These are phyloP conservation scores for Drosophila subobscura DNA, from an alignment of 1,140 invertebrate genomes.

Conservation along the genomic window DNA sequence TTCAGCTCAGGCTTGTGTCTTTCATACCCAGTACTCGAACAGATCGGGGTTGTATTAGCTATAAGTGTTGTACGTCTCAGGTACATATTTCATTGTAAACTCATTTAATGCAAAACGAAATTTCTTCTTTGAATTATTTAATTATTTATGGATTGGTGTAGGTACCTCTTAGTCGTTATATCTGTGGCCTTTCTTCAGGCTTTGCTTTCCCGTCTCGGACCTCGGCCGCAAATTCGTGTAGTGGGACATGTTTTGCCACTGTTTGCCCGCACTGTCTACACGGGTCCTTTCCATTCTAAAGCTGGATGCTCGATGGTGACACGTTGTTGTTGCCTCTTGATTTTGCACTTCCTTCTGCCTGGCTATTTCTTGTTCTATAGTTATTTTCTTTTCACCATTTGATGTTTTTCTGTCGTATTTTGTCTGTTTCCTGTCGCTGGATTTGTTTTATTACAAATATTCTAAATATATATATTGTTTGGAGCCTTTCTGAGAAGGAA, in stretches of 20 bases:
- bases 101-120: no score
- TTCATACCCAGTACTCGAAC: neutral
- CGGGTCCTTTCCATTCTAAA: constrained; percentile 53
- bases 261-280: constrained; percentile 23
- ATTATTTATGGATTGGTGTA: no score
- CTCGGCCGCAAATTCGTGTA: constrained; percentile 54
- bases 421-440: constrained; percentile 47
- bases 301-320: constrained; percentile 41
- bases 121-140: no score
- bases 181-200: constrained; percentile 6
- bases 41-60: no score
- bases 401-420: constrained; percentile 39
- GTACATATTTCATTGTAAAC: no score
- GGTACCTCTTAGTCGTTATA: no score
- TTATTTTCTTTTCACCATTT: constrained; percentile 14
- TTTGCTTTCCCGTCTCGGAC: constrained; percentile 15
- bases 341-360: neutral
- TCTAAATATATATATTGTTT: constrained; percentile 67
- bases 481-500: constrained; percentile 48
- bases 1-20: constrained; percentile 30
- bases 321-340: constrained; percentile 44
- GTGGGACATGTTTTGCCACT: constrained; percentile 54
- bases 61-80: no score
- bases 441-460: constrained; percentile 54
- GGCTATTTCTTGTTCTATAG: constrained; percentile 18